These are phyloP conservation scores for Phaetusa simplex DNA, from an alignment of 2,113 vertebrate species.

Conservation along the genomic window DNA sequence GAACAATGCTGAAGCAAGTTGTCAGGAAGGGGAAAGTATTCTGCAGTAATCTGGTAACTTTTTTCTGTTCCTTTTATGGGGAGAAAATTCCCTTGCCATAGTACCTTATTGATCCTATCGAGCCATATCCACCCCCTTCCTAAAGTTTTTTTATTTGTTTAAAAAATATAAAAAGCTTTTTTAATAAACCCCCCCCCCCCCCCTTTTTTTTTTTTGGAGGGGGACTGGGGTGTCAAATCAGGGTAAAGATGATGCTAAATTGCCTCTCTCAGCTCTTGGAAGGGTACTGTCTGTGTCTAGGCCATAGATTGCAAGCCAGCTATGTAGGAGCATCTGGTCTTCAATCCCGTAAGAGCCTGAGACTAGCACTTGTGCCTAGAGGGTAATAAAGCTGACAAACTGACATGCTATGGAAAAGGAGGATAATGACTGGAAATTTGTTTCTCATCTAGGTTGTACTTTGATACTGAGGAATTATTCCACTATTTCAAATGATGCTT, in stretches of 20 bases:
- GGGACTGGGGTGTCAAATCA: fast-evolving
- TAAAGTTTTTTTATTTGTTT: too few relatives aligned
- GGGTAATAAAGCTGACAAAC: neutral
- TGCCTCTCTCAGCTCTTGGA: neutral
- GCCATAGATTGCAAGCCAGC: neutral
- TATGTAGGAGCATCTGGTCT: neutral
- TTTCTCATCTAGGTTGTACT: neutral
- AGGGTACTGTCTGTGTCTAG: neutral
- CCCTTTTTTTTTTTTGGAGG: neutral
- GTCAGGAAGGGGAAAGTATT: neutral
- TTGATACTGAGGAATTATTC: neutral
- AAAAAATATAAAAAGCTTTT: too few relatives aligned
- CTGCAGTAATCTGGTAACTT: neutral
- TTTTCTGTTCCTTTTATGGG: neutral
- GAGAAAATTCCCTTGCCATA: neutral
- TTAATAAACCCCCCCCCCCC: too few relatives aligned
- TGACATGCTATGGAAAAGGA: neutral
- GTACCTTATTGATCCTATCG: neutral
- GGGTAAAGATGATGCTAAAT: neutral
- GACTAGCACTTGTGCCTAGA: neutral
- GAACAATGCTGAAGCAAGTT: neutral
- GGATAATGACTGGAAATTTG: neutral
- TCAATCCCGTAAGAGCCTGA: neutral
- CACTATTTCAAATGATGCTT: neutral
- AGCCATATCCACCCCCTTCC: neutral